A percentile compares a stretch with the other conserved stretches of the same genome.
Conservation (phyloP, 2,888 invertebrate species). For the Nemapogon koenigi region DNA sequence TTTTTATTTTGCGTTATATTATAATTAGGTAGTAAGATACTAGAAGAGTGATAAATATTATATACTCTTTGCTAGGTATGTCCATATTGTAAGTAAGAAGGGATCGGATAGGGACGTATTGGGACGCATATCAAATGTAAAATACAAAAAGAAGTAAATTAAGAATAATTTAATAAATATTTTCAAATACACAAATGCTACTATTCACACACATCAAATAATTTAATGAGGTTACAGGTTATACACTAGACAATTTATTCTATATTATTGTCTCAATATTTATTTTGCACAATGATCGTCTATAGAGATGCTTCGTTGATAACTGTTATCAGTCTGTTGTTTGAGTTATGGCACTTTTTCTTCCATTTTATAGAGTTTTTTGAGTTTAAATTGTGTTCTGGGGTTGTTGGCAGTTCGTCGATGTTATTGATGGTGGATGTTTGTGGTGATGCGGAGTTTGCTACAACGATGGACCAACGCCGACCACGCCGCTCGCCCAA, state of each 20-base stretch:
- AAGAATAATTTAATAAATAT: slow-evolving; percentile 60
- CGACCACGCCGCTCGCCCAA: slow-evolving; percentile 74
- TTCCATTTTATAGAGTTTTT: slow-evolving; percentile 48
- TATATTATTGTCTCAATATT: slow-evolving; percentile 47
- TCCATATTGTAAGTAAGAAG: not conserved
- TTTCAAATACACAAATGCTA: slow-evolving; percentile 51
- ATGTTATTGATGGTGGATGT: slow-evolving; percentile 23
- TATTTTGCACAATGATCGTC: slow-evolving; percentile 34
- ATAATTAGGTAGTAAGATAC: no score
- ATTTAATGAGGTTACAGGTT: slow-evolving; percentile 64
- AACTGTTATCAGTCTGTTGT: slow-evolving; percentile 76
- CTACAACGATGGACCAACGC: slow-evolving; percentile 74
- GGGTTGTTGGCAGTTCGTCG: slow-evolving; percentile 37
- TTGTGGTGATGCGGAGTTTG: slow-evolving; percentile 34
- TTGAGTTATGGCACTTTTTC: slow-evolving; percentile 60
- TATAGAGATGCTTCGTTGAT: slow-evolving; percentile 77
- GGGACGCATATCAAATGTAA: not conserved
- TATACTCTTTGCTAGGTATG: not conserved
- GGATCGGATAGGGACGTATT: not conserved
- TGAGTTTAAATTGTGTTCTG: slow-evolving; percentile 39
- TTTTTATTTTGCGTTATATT: not conserved
- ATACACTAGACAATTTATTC: slow-evolving; percentile 32
- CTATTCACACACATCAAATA: slow-evolving; percentile 61
- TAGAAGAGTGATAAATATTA: no score
- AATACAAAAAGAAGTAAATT: not conserved